Percentiles rank a stretch among this genome's conserved stretches.
These are phyloP conservation scores for Philopotamus ludificatus DNA, from an alignment of 1,140 invertebrate species.

Conservation along the genomic window DNA sequence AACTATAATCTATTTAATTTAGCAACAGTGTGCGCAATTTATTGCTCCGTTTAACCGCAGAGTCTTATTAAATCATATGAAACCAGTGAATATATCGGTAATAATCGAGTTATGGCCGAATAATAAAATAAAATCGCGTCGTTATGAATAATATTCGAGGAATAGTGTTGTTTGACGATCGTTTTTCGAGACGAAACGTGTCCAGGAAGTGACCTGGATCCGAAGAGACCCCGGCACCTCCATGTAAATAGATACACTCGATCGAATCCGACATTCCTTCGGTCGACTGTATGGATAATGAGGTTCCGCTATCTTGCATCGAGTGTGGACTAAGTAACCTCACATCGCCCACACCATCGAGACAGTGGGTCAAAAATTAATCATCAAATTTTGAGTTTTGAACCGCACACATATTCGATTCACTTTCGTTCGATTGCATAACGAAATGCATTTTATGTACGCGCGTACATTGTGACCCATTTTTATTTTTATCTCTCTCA, in stretches of 20 bases:
- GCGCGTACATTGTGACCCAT: neutral
- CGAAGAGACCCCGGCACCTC: neutral
- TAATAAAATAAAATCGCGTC: no score
- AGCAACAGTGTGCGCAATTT: no score
- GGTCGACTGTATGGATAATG: conserved; percentile 16
- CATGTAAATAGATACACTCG: conserved; percentile 18
- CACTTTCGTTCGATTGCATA: neutral
- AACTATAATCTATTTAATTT: no score
- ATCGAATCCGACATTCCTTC: conserved; percentile 23
- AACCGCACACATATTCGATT: no score
- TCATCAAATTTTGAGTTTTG: no score
- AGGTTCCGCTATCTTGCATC: conserved; percentile 25
- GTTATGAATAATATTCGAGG: no score
- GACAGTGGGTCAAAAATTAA: conserved; percentile 9
- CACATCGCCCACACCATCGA: conserved; percentile 1
- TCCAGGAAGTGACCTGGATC: conserved; percentile 3
- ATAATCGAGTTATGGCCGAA: no score
- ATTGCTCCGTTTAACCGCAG: no score
- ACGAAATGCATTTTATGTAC: neutral
- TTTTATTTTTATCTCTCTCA: conserved; percentile 8
- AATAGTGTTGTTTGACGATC: neutral
- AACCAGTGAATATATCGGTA: no score
- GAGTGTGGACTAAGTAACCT: neutral
- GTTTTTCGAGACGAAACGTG: neutral
- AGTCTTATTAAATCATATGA: no score